A percentile compares a stretch with the other conserved stretches of the same genome.
These are phyloP conservation scores for Thereva nobilitata DNA, from an alignment of 2,888 invertebrate species.

Conservation along the genomic window DNA sequence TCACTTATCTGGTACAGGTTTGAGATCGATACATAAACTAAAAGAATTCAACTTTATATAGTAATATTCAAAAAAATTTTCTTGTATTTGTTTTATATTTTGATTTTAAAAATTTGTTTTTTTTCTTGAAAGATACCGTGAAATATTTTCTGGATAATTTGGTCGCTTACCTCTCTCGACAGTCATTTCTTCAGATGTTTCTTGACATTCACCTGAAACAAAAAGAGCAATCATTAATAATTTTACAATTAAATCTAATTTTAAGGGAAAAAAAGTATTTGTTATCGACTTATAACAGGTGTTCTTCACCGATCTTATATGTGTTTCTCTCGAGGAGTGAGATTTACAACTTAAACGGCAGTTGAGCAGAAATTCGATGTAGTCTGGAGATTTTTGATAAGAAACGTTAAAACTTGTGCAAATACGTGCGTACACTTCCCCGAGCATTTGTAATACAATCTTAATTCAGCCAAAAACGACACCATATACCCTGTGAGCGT, in stretches of 20 bases:
- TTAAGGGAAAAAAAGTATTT: too few relatives aligned
- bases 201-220: slow-evolving; percentile 57
- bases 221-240: slow-evolving; percentile 13
- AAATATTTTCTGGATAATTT: too few relatives aligned
- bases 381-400: slow-evolving; percentile 24
- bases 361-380: slow-evolving; percentile 22
- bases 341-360: slow-evolving; percentile 7
- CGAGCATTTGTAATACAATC: slow-evolving; percentile 12
- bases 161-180: slow-evolving; percentile 54
- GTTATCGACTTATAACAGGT: too few relatives aligned
- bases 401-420: slow-evolving; percentile 21
- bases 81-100: too few relatives aligned
- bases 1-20: too few relatives aligned
- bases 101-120: too few relatives aligned
- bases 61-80: too few relatives aligned
- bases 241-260: too few relatives aligned
- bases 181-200: slow-evolving; percentile 57
- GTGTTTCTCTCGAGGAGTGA: not conserved
- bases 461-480: slow-evolving; percentile 1
- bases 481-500: slow-evolving; percentile 12
- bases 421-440: slow-evolving; percentile 7
- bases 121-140: too few relatives aligned
- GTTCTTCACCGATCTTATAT: slow-evolving; percentile 1
- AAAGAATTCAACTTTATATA: too few relatives aligned
- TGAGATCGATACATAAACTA: too few relatives aligned